Evolutionary conservation across 2,888 invertebrate genomes (phyloP).

Genomic region (Lamellibrachia satsuma): DNA sequence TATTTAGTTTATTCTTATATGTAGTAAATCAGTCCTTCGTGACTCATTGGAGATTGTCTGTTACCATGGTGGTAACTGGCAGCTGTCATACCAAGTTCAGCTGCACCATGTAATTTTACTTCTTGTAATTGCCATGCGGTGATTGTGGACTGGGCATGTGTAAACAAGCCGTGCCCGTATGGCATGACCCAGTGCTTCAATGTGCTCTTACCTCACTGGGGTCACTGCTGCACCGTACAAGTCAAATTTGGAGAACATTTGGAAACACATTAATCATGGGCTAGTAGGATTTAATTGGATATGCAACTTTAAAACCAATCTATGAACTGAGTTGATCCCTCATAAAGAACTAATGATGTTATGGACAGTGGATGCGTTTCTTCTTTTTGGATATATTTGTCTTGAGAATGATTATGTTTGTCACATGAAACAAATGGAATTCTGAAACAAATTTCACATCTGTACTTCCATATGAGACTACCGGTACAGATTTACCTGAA

Average conservation of each 20-base stretch:
- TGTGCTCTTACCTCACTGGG: not conserved
- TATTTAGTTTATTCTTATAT: not conserved
- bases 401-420: not conserved
- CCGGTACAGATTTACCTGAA: not conserved
- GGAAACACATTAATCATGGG: not conserved
- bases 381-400: not conserved
- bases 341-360: not conserved
- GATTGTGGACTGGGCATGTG: not conserved
- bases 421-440: not conserved
- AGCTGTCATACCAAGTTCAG: not conserved
- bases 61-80: conserved; percentile 17
- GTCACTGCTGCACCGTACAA: not conserved
- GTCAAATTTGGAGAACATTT: not conserved
- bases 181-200: not conserved
- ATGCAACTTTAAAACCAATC: not conserved
- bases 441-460: not conserved
- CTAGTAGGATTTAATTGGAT: not conserved
- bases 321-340: not conserved
- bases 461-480: not conserved
- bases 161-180: not conserved
- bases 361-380: not conserved
- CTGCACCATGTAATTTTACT: not conserved
- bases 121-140: not conserved
- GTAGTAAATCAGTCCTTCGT: not conserved
- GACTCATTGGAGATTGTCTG: not conserved